Percentiles rank a stretch among this genome's conserved stretches.
These are phyloP conservation scores for Diplolepis rosae DNA, from an alignment of 2,888 invertebrate species.

Conservation along the genomic window DNA sequence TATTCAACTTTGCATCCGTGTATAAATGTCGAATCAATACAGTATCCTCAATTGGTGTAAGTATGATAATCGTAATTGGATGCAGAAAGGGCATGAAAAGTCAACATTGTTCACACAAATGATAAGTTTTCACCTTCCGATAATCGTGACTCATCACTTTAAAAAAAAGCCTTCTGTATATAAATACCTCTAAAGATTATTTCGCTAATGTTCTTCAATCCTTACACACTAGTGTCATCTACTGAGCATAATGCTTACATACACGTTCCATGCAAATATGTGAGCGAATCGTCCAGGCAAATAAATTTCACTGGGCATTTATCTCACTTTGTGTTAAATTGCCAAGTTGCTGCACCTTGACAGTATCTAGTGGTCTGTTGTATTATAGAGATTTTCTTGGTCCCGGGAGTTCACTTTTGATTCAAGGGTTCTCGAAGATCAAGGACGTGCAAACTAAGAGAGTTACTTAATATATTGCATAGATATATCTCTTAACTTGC, in stretches of 20 bases:
- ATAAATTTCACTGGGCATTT: not conserved
- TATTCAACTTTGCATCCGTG: conserved; percentile 26
- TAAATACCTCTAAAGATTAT: not conserved
- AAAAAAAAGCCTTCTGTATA: not conserved
- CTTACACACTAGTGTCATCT: not conserved
- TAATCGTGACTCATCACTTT: not conserved
- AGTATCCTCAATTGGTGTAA: not conserved
- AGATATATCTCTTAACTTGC: not conserved
- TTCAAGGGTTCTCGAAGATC: conserved; percentile 6
- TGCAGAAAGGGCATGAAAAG: not conserved
- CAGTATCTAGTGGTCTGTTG: not conserved
- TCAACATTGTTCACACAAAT: not conserved
- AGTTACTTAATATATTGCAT: not conserved
- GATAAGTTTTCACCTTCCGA: not conserved
- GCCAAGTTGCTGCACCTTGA: not conserved
- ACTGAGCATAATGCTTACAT: too few species aligned
- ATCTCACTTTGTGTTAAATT: not conserved
- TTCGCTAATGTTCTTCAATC: not conserved
- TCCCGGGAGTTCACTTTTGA: not conserved
- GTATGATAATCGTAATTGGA: not conserved
- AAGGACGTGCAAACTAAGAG: not conserved
- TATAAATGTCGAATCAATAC: not conserved
- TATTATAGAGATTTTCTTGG: not conserved
- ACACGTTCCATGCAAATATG: not conserved
- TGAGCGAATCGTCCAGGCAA: not conserved